A percentile compares a stretch with the other conserved stretches of the same genome.
phyloP scores from a whole-genome alignment of 92 coral and sea anemone genomes.

The Pocillopora grandis region DNA sequence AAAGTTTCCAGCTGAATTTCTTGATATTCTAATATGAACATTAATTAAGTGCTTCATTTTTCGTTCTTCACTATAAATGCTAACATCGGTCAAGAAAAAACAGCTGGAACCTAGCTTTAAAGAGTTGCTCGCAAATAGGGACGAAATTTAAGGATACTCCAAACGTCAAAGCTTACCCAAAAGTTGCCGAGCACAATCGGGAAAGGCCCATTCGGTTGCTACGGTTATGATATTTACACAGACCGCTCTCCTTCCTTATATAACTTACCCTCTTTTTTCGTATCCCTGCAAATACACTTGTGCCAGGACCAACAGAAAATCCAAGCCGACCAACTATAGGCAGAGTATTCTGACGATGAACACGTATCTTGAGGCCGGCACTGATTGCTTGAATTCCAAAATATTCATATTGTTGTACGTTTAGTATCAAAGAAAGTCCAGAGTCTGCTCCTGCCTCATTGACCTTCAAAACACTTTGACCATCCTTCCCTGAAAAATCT shows the following conservation, averaged over 20 bases:
- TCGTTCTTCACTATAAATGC: no score
- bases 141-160: no score
- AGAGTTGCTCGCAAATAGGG: no score
- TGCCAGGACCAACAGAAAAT: slow-evolving; percentile 60
- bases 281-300: slow-evolving; percentile 55
- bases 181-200: no score
- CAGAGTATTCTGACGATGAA: slow-evolving; percentile 61
- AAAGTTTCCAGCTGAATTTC: no score
- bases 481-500: slow-evolving; percentile 29
- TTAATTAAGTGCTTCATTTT: no score
- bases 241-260: no score
- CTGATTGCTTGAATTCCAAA: slow-evolving; percentile 4
- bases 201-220: not conserved
- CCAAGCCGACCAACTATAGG: slow-evolving; percentile 59
- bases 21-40: no score
- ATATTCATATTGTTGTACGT: slow-evolving; percentile 51
- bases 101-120: no score
- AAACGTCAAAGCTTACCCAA: no score
- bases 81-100: no score
- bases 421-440: slow-evolving; percentile 46
- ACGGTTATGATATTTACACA: no score
- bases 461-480: slow-evolving; percentile 40
- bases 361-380: slow-evolving; percentile 60
- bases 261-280: slow-evolving; percentile 45
- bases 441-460: slow-evolving; percentile 48